Evolutionary conservation across 2,797 vertebrate genomes (phyloP).

Genomic region (Stomatorhinus walkeri): DNA sequence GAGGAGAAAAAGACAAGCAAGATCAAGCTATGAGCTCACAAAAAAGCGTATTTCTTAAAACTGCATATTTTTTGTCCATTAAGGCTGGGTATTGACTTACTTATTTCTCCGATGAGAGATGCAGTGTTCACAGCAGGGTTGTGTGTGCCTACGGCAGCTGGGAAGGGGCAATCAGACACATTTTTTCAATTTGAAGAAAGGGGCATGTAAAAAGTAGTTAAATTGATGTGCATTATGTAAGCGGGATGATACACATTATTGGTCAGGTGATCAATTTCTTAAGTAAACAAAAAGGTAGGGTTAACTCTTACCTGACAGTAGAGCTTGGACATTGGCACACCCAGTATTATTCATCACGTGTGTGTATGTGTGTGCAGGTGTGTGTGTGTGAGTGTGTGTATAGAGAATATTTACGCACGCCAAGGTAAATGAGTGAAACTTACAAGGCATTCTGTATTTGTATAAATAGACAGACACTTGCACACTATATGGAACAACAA

Average conservation of each 20-base stretch:
- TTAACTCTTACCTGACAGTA: neutral
- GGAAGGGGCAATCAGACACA: neutral
- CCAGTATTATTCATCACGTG: neutral
- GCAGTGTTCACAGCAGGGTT: neutral
- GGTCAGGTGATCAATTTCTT: neutral
- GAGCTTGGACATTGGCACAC: neutral
- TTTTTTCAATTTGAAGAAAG: neutral
- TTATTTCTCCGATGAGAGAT: neutral
- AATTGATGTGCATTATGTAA: neutral
- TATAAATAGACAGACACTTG: slow-evolving; percentile 22
- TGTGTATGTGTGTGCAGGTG: neutral
- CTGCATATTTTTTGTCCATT: neutral
- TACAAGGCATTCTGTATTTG: slow-evolving; percentile 53
- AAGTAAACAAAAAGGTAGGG: neutral
- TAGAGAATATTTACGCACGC: neutral
- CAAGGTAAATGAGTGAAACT: slow-evolving; percentile 25
- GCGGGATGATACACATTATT: neutral
- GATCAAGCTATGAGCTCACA: neutral
- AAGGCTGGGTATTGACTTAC: neutral
- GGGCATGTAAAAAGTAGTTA: neutral
- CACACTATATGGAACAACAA: slow-evolving; percentile 16
- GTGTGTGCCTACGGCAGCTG: neutral
- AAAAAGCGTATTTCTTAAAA: neutral
- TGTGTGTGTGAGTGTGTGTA: neutral
- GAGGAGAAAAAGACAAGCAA: neutral